Percentiles rank a stretch among this genome's conserved stretches.
These are phyloP conservation scores for Listrodromus nycthemerus DNA, from an alignment of 2,888 invertebrate genomes.

Conservation along the genomic window DNA sequence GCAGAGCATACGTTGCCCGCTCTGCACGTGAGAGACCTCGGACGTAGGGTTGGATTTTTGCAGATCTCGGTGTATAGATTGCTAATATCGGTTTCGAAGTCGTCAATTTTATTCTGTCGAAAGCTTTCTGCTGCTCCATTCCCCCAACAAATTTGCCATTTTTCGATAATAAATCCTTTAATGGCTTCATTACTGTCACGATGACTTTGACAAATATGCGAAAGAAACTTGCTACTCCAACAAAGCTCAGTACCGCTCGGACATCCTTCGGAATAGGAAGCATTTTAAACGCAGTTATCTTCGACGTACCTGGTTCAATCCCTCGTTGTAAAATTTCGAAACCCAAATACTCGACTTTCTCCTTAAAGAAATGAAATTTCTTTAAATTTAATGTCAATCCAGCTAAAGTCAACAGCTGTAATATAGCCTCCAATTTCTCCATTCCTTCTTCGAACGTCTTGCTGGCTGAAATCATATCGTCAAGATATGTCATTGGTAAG, in stretches of 20 bases:
- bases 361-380: constrained; percentile 72
- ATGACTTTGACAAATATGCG: constrained; percentile 74
- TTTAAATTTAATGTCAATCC: constrained; percentile 71
- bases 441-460: constrained; percentile 68
- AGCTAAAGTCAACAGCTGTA: constrained; percentile 63
- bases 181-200: constrained; percentile 70
- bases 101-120: constrained; percentile 72
- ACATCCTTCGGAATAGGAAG: constrained; percentile 70
- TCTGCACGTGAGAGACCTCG: no score
- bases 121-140: constrained; percentile 72
- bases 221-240: constrained; percentile 76
- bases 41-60: no score
- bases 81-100: constrained; percentile 72
- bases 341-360: constrained; percentile 72
- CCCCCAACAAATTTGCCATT: constrained; percentile 67
- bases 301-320: constrained; percentile 70
- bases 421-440: constrained; percentile 64
- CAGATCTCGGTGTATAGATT: constrained; percentile 73
- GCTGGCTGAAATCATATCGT: constrained; percentile 70
- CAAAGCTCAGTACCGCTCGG: constrained; percentile 73
- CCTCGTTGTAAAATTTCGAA: constrained; percentile 70
- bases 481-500: constrained; percentile 70
- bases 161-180: constrained; percentile 72
- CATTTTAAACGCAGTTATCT: constrained; percentile 56
- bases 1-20: no score